Evolutionary conservation across 2,888 invertebrate genomes (phyloP).

Genomic region (Oscheius myriophilus): DNA sequence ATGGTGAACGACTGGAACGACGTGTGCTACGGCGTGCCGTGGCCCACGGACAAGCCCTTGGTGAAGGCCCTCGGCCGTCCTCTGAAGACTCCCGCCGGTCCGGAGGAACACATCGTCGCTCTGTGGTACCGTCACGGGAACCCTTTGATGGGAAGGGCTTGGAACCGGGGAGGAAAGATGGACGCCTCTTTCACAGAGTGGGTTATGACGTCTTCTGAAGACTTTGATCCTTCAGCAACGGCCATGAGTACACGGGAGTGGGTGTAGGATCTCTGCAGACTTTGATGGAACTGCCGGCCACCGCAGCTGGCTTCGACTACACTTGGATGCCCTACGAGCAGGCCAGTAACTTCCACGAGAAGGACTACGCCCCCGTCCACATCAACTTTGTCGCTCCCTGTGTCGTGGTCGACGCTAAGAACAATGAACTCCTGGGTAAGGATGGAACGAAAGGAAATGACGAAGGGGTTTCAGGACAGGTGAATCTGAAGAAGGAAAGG

Average conservation of each 20-base stretch:
- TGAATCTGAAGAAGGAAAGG: constrained; percentile 54
- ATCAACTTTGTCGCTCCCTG: constrained; percentile 51
- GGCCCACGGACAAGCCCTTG: constrained; percentile 36
- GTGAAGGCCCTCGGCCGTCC: constrained; percentile 16
- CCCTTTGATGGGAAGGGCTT: constrained; percentile 56
- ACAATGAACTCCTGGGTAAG: constrained; percentile 37
- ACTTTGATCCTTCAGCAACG: constrained; percentile 19
- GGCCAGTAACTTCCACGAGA: constrained; percentile 45
- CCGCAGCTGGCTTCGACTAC: constrained; percentile 52
- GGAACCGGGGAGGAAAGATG: constrained; percentile 40
- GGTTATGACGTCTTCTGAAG: constrained; percentile 5
- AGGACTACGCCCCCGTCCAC: constrained; percentile 53
- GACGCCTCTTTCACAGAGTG: constrained; percentile 53
- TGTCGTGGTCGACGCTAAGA: constrained; percentile 41
- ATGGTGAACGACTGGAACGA: constrained; percentile 52
- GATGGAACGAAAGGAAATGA: background rate
- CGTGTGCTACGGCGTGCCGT: constrained; percentile 38
- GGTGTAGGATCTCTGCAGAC: constrained; percentile 50
- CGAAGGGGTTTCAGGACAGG: constrained; percentile 31
- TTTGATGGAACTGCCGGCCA: constrained; percentile 42
- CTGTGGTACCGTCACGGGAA: constrained; percentile 53
- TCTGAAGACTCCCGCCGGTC: constrained; percentile 25
- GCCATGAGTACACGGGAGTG: constrained; percentile 46
- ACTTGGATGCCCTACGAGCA: constrained; percentile 47
- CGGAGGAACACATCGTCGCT: constrained; percentile 50